Evolutionary conservation across 2,888 invertebrate genomes (phyloP), one percentile per base, ranked within the genome.

Genomic region (Ectropis crepuscularia): DNA sequence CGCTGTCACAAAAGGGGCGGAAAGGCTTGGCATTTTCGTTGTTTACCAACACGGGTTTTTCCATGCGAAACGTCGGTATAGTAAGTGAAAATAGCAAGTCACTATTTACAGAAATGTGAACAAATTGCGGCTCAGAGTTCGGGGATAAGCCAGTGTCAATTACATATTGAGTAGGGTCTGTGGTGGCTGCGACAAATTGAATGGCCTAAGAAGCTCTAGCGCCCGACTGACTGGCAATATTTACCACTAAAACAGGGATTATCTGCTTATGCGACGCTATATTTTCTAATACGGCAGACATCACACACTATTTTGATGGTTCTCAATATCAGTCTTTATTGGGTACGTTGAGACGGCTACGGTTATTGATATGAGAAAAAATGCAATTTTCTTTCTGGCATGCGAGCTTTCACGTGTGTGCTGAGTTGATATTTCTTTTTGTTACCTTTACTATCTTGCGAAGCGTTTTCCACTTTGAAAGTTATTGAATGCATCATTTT

Each of bases 91-190:
- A 81, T 78, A 76, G 77, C 78, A 75, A 81, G 77, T 80, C 82
- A 82, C 82, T 80, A 82, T 82, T 82, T 80, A 81, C 77, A 81
- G 77, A 82, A 82, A 82, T 83, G 82, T 82, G 87, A 86, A 89
- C 87, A 87, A 89, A 90, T 87, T 86, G 88, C 82, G 85, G 82
- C 77, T 85, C 85, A 83, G 85, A 88, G 79, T 88, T 86, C 75
- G 77, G 82, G 87, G 88, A 88, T 90, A 89, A 90, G 87, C 90
- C 83, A 82, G 83, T 89, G 90, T 90, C 90, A 90, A 90, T 90
- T 90, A 90, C 85, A 83, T 78, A 89, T 87, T 90, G 90, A 89
- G 87, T 82, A 90, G 90, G 90, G 91, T 90, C 79, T 74, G 76
- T 76, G 77, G 78, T 77, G 78, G 75, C 69, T 75, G 80, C 83